Evolutionary conservation across 2,888 invertebrate species (phyloP).

Genomic region (Protophormia terraenovae): DNA sequence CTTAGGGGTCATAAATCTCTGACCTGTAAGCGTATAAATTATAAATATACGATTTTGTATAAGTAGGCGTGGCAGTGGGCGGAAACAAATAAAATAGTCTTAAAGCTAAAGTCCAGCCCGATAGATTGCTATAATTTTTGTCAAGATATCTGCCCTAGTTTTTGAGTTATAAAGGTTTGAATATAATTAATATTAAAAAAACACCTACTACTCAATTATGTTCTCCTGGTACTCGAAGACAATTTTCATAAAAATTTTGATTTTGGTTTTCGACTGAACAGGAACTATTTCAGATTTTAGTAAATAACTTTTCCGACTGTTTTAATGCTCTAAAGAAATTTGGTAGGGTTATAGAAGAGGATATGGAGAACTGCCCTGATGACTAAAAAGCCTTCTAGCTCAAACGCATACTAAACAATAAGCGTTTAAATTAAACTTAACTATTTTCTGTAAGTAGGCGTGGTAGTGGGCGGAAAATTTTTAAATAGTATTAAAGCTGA

Average conservation of each 20-base stretch:
- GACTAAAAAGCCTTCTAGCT: too few relatives aligned
- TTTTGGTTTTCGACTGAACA: too few relatives aligned
- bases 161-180: background rate
- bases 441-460: too few relatives aligned
- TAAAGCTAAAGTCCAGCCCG: background rate
- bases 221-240: background rate
- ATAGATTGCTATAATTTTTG: background rate
- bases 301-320: background rate
- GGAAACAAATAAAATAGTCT: background rate
- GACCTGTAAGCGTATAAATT: background rate
- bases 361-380: too few relatives aligned
- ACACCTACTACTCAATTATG: background rate
- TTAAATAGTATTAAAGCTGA: too few relatives aligned
- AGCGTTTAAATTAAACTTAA: too few relatives aligned
- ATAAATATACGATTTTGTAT: background rate
- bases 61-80: background rate
- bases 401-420: too few relatives aligned
- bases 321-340: background rate
- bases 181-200: background rate
- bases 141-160: background rate
- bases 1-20: background rate
- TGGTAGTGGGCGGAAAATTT: too few relatives aligned
- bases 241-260: background rate
- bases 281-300: background rate
- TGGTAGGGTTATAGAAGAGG: background rate